These are phyloP conservation scores for Tryphoninae sp. DNA, from an alignment of 2,888 invertebrate genomes.

Conservation along the genomic window DNA sequence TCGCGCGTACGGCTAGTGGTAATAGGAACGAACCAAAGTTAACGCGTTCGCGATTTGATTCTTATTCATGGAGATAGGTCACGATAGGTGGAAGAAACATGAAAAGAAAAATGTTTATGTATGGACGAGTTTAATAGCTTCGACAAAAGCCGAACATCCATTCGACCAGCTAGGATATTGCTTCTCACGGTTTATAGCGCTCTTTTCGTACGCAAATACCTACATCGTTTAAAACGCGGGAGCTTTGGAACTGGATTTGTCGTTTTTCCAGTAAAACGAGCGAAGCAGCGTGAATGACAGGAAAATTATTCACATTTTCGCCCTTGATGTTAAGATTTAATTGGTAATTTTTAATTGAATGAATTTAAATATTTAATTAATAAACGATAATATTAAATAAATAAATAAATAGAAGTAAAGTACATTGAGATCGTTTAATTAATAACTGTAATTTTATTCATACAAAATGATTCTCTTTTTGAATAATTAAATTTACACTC, in stretches of 20 bases:
- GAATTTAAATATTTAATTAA: no score
- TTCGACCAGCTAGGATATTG: conserved; percentile 22
- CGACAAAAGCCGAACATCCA: neutral
- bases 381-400: no score
- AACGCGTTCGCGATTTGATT: neutral
- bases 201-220: conserved; percentile 30
- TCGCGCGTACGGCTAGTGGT: neutral
- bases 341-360: no score
- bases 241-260: conserved; percentile 21
- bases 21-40: conserved; percentile 18
- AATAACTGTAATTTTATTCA: no score
- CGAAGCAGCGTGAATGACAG: no score
- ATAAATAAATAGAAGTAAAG: no score
- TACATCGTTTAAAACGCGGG: conserved; percentile 6
- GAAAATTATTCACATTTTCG: no score
- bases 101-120: neutral
- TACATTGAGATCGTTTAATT: no score
- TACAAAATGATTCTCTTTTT: no score
- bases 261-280: neutral
- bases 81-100: neutral
- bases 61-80: neutral
- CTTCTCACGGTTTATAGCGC: conserved; percentile 39
- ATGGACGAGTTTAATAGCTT: neutral
- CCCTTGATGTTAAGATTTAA: no score
- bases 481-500: no score